Evolutionary conservation across 2,797 vertebrate species (phyloP).

Genomic region (Natrix natrix): DNA sequence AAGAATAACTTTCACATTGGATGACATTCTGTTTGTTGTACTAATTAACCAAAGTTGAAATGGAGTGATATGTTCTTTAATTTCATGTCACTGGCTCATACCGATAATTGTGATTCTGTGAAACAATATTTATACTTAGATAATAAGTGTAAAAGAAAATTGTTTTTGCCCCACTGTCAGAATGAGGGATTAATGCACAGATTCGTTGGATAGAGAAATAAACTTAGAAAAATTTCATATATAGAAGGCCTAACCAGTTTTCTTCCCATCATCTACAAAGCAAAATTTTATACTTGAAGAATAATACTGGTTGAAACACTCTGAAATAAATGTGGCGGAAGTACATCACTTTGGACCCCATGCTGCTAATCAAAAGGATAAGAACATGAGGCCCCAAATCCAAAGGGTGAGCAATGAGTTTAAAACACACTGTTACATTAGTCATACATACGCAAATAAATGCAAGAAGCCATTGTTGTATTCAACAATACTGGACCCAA

Average conservation of each 20-base stretch:
- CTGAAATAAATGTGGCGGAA: background rate
- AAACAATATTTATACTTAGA: conserved; percentile 29
- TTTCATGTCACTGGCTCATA: conserved; percentile 29
- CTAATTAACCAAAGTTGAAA: conserved; percentile 61
- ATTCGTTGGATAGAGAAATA: background rate
- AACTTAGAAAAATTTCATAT: background rate
- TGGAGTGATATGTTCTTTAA: conserved; percentile 32
- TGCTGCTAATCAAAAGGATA: background rate
- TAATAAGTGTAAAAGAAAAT: background rate
- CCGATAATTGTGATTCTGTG: background rate
- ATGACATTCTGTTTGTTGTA: background rate
- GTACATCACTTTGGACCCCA: background rate
- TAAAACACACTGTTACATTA: background rate
- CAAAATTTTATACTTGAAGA: background rate
- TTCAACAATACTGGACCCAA: background rate
- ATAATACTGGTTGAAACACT: background rate
- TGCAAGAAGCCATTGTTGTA: background rate
- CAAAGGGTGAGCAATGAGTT: background rate
- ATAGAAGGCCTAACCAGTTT: background rate
- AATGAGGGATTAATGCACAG: background rate
- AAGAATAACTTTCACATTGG: conserved; percentile 7
- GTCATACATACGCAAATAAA: background rate
- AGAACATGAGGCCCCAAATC: background rate
- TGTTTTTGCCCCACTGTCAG: background rate
- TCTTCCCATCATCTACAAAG: background rate